These are phyloP conservation scores for Sinonovacula constricta DNA, from an alignment of 1,140 invertebrate species.

Conservation along the genomic window DNA sequence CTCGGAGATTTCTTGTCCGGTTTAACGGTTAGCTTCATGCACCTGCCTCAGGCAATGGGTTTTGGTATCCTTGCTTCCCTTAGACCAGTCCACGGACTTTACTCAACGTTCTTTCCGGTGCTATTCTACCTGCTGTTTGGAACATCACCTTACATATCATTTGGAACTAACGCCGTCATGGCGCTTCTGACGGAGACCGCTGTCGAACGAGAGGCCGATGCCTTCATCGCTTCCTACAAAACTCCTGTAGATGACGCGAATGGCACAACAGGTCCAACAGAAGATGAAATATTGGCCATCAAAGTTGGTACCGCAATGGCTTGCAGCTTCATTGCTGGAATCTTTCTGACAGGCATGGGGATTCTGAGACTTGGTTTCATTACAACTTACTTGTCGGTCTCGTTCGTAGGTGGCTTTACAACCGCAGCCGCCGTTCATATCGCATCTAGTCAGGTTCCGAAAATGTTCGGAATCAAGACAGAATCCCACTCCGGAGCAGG, in stretches of 20 bases:
- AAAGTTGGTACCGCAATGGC: constrained; percentile 13
- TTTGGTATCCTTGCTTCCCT: constrained; percentile 39
- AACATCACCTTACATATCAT: constrained; percentile 77
- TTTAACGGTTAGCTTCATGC: constrained; percentile 31
- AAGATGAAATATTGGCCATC: constrained; percentile 57
- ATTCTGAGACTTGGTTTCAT: constrained; percentile 89
- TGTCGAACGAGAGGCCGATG: constrained; percentile 47
- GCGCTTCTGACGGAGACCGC: constrained; percentile 62
- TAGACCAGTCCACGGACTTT: constrained; percentile 75
- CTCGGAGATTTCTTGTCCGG: constrained; percentile 37
- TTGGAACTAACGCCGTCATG: constrained; percentile 68
- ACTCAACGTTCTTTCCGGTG: constrained; percentile 79
- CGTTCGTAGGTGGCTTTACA: constrained; percentile 92
- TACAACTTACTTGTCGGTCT: constrained; percentile 89
- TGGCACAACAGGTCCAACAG: background rate
- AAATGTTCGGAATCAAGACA: constrained; percentile 84
- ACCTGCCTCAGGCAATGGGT: constrained; percentile 41
- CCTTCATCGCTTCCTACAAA: background rate
- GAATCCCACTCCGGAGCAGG: constrained; percentile 26
- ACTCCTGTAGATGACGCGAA: background rate
- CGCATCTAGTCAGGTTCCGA: constrained; percentile 88
- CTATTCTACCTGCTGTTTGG: constrained; percentile 80
- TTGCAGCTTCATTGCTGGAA: constrained; percentile 32
- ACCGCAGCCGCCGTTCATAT: constrained; percentile 93
- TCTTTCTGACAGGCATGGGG: constrained; percentile 83